A percentile compares a stretch with the other conserved stretches of the same genome.
phyloP scores from a whole-genome alignment of 2,888 invertebrate species.

The Bombylius major region DNA sequence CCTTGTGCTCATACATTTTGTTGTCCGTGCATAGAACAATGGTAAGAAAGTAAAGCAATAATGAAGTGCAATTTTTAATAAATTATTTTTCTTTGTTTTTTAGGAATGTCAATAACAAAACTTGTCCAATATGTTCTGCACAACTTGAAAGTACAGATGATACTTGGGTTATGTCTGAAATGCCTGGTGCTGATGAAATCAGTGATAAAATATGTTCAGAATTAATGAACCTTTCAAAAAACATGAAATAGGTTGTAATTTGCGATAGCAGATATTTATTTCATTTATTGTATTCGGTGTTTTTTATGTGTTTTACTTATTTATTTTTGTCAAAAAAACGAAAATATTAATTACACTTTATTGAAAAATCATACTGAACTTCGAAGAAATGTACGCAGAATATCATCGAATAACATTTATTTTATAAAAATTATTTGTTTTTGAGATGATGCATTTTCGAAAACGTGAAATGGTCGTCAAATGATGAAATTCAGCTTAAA shows the following conservation, averaged over 20 bases:
- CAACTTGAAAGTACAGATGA: conserved; percentile 49
- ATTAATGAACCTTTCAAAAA: conserved; percentile 24
- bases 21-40: conserved; percentile 56
- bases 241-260: conserved; percentile 4
- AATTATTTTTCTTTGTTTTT: too few relatives aligned
- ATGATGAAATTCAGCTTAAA: too few relatives aligned
- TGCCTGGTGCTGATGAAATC: conserved; percentile 46
- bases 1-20: conserved; percentile 62
- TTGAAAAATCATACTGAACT: too few relatives aligned
- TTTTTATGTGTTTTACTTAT: too few relatives aligned
- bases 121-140: conserved; percentile 57
- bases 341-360: too few relatives aligned
- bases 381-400: too few relatives aligned
- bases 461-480: too few relatives aligned
- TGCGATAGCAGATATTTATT: background rate
- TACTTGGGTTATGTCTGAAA: conserved; percentile 50
- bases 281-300: too few relatives aligned
- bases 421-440: too few relatives aligned
- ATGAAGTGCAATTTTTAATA: background rate
- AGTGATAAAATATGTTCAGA: conserved; percentile 39
- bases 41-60: conserved; percentile 35
- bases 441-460: too few relatives aligned
- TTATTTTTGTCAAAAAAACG: too few relatives aligned
- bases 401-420: too few relatives aligned
- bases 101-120: conserved; percentile 55